Base-by-base conservation (phyloP, 2,113 vertebrate genomes). In the Lonchura striata region DNA sequence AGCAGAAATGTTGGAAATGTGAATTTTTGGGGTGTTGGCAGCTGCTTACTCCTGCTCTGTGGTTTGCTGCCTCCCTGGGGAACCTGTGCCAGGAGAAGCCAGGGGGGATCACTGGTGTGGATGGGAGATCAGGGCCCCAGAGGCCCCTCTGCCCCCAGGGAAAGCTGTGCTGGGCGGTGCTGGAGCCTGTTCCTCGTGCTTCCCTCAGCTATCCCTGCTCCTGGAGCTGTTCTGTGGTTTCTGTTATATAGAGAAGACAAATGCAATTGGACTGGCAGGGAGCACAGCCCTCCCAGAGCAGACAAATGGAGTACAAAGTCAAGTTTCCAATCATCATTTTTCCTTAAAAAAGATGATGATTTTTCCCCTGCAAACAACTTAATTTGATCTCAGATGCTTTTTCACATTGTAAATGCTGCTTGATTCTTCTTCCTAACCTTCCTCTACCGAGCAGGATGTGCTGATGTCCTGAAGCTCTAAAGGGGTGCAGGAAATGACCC, bases 381-480 rank as follows among this genome's bases (percentile, higher is more conserved):
- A 37, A 88, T 91, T 41, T 41, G 0, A 52, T 77, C 86, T 92
- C 54, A 57, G 61, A 46, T 7, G 7, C 4, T 82, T 87, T 52
- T 57, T 33, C 79, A 77, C 8, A 13, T 47, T 74, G 23, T 22
- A 37, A 76, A 74, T 77, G 69, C 47, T 3, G 1, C 63, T 87
- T 72, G 66, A 65, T 44, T 64, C 54, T 59, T 46, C 53, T 31
- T 59, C 33, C 49, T 60, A 33, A 33, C 4, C 23, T 19, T 71
- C 18, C 12, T n/a, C 8, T 7, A 9, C 24, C 0, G 0, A 49
- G 56, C 64, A 49, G 53, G 35, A 22, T 0, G 15, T 52, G 39
- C 33, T 35, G 49, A 18, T 66, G 56, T 18, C 13, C 33, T 19
- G 7, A 33, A 54, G 9, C 7, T 56, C 33, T 28, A 21, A 14